A percentile compares a stretch with the other conserved stretches of the same genome.
phyloP scores from a whole-genome alignment of 2,113 vertebrate species.

The Chascanopsetta lugubris region DNA sequence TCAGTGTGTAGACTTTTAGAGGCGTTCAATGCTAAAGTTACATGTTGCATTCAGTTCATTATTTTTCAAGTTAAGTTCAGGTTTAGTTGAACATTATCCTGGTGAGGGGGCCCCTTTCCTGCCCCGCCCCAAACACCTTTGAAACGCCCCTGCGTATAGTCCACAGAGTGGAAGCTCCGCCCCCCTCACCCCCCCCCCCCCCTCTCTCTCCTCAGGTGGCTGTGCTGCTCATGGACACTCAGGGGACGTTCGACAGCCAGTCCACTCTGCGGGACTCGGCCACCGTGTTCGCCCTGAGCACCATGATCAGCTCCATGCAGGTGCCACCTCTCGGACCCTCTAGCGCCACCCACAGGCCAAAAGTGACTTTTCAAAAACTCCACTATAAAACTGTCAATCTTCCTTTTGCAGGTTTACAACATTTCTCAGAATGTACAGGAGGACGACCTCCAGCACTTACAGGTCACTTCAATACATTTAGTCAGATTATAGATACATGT shows the following conservation, averaged over 20 bases:
- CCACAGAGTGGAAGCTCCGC: not conserved
- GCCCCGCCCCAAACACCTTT: not conserved
- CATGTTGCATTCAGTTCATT: no score
- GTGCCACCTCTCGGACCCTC: slow-evolving; percentile 61
- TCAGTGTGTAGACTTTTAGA: no score
- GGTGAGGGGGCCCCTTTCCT: no score
- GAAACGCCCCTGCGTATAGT: not conserved
- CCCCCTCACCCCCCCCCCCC: not conserved
- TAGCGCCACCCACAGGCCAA: not conserved
- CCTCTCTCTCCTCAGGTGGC: slow-evolving; percentile 83
- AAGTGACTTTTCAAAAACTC: not conserved
- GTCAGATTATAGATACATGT: no score
- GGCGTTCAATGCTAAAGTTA: no score
- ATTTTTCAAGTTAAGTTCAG: no score
- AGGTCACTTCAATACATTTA: no score
- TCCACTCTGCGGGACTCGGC: slow-evolving; percentile 96
- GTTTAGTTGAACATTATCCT: no score
- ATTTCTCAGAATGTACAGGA: slow-evolving; percentile 93
- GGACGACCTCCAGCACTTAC: slow-evolving; percentile 91
- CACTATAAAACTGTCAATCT: not conserved
- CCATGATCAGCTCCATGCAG: slow-evolving; percentile 99
- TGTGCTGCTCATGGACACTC: slow-evolving; percentile 95
- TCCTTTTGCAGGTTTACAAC: slow-evolving; percentile 87
- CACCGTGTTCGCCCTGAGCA: slow-evolving; percentile 97
- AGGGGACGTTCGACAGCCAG: slow-evolving; percentile 98